Base-by-base conservation (phyloP, 2,797 vertebrate genomes). In the Falco peregrinus region DNA sequence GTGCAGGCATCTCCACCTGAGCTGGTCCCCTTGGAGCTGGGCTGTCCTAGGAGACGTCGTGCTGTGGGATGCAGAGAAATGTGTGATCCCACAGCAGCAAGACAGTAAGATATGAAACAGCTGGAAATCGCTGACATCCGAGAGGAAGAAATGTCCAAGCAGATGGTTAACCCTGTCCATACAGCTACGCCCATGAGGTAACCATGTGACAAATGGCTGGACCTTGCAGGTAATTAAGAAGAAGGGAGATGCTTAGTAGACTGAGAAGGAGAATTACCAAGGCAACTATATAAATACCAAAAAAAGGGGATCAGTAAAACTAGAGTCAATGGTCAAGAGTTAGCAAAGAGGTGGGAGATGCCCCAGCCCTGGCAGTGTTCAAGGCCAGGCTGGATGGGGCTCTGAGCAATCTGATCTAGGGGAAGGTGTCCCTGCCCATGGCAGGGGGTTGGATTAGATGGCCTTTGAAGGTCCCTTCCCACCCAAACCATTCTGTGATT, bases 341-440 rank as follows among this genome's bases (percentile, higher is more conserved):
- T 8, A n/a, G 29, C 24, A 39, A 53, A 53, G 69, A 53, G 11
- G 37, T 6, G 19, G 53, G 11, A 41, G 43, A 16, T 43, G 71
- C 28, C 39, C 45, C 56, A 54, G n/a, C 68, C 79, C 63, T 70
- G 84, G 43, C 0, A n/a, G 6, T 13, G 18, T 5, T 1, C 63
- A 1, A 35, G 45, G 28, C 2, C 17, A 28, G 69, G 45, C 0
- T 76, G 86, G 76, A 39, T 0, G 1, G 35, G 51, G 41, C 22
- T 60, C 2, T 18, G 74, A 47, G 56, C 37, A 22, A 0, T 37
- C 61, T 47, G 43, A 0, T 41, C 19, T 1, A 0, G 26, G 1
- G 15, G 64, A 0, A 59, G n/a, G 2, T 13, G 63, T 6, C 9
- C 64, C 43, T 70, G 43, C 43, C 43, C 6, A 4, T 16, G 43